Percentiles rank a stretch among this genome's conserved stretches.
These are phyloP conservation scores for Litoditis marina DNA, from an alignment of 2,888 invertebrate genomes.

Conservation along the genomic window DNA sequence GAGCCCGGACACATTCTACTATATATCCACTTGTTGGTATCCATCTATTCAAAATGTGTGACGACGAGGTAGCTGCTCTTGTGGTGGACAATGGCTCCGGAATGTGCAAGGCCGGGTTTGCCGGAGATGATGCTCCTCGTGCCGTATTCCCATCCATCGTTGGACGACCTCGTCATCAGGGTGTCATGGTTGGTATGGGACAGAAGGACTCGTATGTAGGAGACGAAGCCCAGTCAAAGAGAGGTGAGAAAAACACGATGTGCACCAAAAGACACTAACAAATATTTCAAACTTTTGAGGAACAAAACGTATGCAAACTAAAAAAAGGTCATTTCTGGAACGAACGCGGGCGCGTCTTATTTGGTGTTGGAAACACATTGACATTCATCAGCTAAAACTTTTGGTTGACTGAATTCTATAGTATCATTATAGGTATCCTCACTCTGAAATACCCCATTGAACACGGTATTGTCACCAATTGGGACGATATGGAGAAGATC, in stretches of 20 bases:
- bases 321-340: too few species aligned
- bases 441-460: constrained; percentile 93
- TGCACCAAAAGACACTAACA: neutral
- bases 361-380: too few species aligned
- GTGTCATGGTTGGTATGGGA: constrained; percentile 66
- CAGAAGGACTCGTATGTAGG: constrained; percentile 65
- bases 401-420: too few species aligned
- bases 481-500: constrained; percentile 98
- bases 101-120: constrained; percentile 74
- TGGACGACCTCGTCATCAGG: constrained; percentile 70
- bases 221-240: constrained; percentile 68
- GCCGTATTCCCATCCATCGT: constrained; percentile 82
- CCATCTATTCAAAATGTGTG: too few species aligned
- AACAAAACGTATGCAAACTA: too few species aligned
- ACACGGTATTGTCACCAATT: constrained; percentile 94
- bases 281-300: too few species aligned
- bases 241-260: constrained; percentile 61
- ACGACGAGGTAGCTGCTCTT: too few species aligned
- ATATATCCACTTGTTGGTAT: too few species aligned
- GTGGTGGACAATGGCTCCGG: too few species aligned
- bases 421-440: constrained; percentile 76
- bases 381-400: too few species aligned
- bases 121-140: constrained; percentile 74
- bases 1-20: too few species aligned
- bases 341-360: too few species aligned